These are phyloP conservation scores for Liasis olivaceus DNA, from an alignment of 2,797 vertebrate species.

Conservation along the genomic window DNA sequence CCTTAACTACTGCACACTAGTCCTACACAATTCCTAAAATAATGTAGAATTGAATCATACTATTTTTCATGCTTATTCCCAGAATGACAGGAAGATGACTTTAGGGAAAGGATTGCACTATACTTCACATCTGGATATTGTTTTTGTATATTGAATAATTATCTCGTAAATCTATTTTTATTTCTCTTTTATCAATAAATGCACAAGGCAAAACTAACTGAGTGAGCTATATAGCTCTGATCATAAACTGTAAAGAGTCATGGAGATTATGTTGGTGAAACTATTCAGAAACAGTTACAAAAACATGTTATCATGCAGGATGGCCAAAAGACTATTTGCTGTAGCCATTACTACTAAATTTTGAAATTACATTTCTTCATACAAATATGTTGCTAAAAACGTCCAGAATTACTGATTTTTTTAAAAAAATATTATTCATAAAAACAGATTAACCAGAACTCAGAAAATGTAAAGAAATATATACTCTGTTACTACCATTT, in stretches of 20 bases:
- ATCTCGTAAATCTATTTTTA: slow-evolving; percentile 1
- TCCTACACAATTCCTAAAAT: neutral
- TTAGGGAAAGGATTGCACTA: neutral
- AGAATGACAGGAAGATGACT: neutral
- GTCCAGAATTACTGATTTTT: neutral
- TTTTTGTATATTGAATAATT: slow-evolving; percentile 1
- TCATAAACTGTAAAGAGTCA: neutral
- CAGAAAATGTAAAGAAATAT: neutral
- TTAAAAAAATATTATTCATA: neutral
- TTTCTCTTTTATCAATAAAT: neutral
- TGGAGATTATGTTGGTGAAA: neutral
- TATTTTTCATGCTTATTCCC: neutral
- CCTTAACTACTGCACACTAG: neutral
- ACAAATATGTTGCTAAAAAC: neutral
- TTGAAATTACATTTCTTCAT: neutral
- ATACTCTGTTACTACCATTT: neutral
- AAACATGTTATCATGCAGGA: neutral
- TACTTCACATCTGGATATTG: neutral
- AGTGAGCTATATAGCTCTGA: neutral
- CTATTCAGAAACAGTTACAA: neutral
- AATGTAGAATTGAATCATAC: neutral
- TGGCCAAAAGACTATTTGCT: neutral
- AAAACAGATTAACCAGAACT: neutral
- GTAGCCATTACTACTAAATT: neutral
- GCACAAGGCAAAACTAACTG: neutral